Conservation (phyloP, 2,797 vertebrate species). For the Lithobates sylvaticus region DNA sequence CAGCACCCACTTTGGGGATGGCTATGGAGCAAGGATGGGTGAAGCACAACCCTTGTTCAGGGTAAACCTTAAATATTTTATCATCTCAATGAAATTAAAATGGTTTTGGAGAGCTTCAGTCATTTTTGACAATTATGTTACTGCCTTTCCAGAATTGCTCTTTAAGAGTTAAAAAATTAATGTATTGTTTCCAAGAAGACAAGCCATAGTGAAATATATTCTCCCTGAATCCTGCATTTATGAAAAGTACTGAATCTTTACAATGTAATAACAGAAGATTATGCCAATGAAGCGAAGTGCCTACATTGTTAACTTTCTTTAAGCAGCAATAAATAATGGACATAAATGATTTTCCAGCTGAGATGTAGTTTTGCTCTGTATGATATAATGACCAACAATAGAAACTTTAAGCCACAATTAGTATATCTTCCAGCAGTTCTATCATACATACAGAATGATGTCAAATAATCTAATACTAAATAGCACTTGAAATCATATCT, state of each 20-base stretch:
- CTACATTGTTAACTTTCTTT: neutral
- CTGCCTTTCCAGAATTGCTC: too few relatives aligned
- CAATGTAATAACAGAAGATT: slow-evolving; percentile 15
- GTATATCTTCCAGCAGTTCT: neutral
- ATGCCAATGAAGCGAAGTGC: neutral
- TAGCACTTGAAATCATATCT: neutral
- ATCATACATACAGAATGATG: neutral
- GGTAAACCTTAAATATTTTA: too few relatives aligned
- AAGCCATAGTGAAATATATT: too few relatives aligned
- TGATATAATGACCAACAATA: slow-evolving; percentile 14
- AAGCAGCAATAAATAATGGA: slow-evolving; percentile 19
- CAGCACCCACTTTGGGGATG: too few relatives aligned
- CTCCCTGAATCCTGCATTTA: too few relatives aligned
- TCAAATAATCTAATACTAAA: neutral
- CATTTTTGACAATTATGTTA: too few relatives aligned
- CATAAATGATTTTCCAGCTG: slow-evolving; percentile 17
- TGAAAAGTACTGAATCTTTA: neutral
- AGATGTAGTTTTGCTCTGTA: slow-evolving; percentile 8
- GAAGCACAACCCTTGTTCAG: too few relatives aligned
- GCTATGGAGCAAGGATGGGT: too few relatives aligned
- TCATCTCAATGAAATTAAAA: too few relatives aligned
- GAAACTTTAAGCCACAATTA: neutral
- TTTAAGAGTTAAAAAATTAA: too few relatives aligned
- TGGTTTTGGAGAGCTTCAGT: too few relatives aligned
- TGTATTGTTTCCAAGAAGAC: too few relatives aligned